These are phyloP conservation scores for Drosophila gaucha DNA, from an alignment of 2,888 invertebrate species.

Conservation along the genomic window DNA sequence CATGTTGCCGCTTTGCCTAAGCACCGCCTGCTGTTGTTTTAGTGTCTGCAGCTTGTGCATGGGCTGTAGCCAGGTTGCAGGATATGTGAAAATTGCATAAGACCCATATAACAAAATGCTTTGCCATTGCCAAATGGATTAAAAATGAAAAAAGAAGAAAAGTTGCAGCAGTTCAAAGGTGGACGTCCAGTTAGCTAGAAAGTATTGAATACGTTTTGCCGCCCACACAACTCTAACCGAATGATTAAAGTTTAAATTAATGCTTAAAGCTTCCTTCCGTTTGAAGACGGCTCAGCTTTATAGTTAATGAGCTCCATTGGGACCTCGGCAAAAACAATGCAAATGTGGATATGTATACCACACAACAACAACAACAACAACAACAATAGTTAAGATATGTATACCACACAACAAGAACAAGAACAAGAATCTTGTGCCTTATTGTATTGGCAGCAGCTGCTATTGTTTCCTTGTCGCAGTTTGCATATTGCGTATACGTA, in stretches of 20 bases:
- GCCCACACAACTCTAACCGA: slow-evolving; percentile 10
- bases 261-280: slow-evolving; percentile 1
- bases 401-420: too few relatives aligned
- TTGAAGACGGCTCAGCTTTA: slow-evolving; percentile 11
- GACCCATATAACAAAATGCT: slow-evolving; percentile 68
- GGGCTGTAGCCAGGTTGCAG: slow-evolving; percentile 34
- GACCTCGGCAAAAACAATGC: slow-evolving; percentile 26
- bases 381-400: slow-evolving; percentile 42
- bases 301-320: slow-evolving; percentile 51
- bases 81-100: slow-evolving; percentile 73
- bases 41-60: slow-evolving; percentile 23
- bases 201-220: slow-evolving; percentile 12
- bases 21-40: slow-evolving; percentile 11
- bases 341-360: slow-evolving; percentile 51
- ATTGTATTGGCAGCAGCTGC: slow-evolving; percentile 51
- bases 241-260: slow-evolving; percentile 32
- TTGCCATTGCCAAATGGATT: slow-evolving; percentile 35
- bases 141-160: slow-evolving; percentile 32
- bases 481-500: slow-evolving; percentile 70
- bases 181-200: slow-evolving; percentile 13
- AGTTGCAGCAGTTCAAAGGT: slow-evolving; percentile 55
- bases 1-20: slow-evolving; percentile 54
- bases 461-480: slow-evolving; percentile 28
- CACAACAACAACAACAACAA: background rate
- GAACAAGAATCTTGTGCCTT: background rate